A percentile compares a stretch with the other conserved stretches of the same genome.
Conservation (phyloP, 2,888 invertebrate genomes). For the Ormyrus nitidulus region DNA sequence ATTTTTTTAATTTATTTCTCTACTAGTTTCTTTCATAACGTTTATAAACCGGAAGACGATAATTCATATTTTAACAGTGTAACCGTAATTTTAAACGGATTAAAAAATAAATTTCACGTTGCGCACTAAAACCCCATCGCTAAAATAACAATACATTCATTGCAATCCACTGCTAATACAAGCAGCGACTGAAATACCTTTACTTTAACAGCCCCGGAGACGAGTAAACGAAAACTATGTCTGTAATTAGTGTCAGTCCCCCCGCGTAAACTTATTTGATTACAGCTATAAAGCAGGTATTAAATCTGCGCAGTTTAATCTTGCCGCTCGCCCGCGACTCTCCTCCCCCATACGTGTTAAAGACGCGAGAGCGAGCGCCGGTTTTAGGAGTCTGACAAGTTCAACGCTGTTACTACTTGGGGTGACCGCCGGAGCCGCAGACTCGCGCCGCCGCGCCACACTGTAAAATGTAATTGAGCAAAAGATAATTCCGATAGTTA, state of each 20-base stretch:
- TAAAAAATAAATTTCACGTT: too few species aligned
- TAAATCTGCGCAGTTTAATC: constrained; percentile 46
- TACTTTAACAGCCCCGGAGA: not conserved
- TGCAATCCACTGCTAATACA: not conserved
- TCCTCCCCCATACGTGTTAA: not conserved
- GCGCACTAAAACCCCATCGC: not conserved
- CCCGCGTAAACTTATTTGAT: constrained; percentile 34
- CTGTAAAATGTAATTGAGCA: constrained; percentile 28
- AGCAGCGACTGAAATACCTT: not conserved
- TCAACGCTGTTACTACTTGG: constrained; percentile 41
- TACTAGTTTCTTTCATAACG: too few species aligned
- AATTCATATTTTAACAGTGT: too few species aligned
- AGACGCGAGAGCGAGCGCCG: constrained; percentile 11
- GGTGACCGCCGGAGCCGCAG: constrained; percentile 43
- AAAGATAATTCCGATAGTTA: constrained; percentile 27
- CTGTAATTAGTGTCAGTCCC: constrained; percentile 4
- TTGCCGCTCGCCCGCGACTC: not conserved
- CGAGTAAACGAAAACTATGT: constrained; percentile 13
- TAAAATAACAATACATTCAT: not conserved
- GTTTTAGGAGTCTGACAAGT: constrained; percentile 43
- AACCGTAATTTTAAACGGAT: too few species aligned
- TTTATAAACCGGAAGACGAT: too few species aligned
- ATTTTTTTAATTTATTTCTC: too few species aligned
- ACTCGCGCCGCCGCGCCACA: not conserved
- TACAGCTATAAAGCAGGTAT: constrained; percentile 28